Evolutionary conservation across 2,888 invertebrate species (phyloP), one percentile per base, ranked within the genome.

Genomic region (Hoplodrina blanda): DNA sequence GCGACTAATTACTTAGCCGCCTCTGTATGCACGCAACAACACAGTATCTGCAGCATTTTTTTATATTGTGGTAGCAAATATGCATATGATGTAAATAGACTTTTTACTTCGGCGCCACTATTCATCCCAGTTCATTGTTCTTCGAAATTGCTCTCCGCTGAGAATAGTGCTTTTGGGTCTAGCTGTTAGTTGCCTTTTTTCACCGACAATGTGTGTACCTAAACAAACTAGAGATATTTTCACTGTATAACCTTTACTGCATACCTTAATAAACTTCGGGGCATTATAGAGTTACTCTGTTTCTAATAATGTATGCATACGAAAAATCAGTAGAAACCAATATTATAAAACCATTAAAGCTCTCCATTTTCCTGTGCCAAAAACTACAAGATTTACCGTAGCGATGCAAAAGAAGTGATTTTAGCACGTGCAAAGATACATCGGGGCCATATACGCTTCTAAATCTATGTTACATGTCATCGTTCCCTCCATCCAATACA

Each of bases 111-210:
- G 88, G 90, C 91, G 90, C 90, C 87, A 90, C 91, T 88, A 94
- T 95, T 94, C 94, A 94, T 91, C 89, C 91, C 89, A 87, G 92
- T 91, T 93, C 92, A 95, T 95, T 95, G 94, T 95, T 95, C 93
- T 94, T 93, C 89, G 91, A 93, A 95, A 95, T 94, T 95, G 94
- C 94, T 93, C 92, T 91, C 90, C 90, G 91, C 88, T 86, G 91
- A 91, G 91, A 92, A 94, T 91, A 91, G 91, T 90, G 91, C 91
- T 92, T 91, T 92, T 88, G 86, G 90, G 90, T 91, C 87, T 90
- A 88, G 90, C 87, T 89, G 88, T 89, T 90, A 89, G 87, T 86
- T 84, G 85, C 87, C 86, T 91, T 90, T 89, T 92, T 91, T 90
- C 55, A 82, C 87, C 81, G 81, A 85, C 87, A 83, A 80, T 78